Percentiles rank a stretch among this genome's conserved stretches.
Evolutionary conservation across 37 sponge, comb jelly and placozoan species (phyloP).

Genomic region (Spongilla lacustris): DNA sequence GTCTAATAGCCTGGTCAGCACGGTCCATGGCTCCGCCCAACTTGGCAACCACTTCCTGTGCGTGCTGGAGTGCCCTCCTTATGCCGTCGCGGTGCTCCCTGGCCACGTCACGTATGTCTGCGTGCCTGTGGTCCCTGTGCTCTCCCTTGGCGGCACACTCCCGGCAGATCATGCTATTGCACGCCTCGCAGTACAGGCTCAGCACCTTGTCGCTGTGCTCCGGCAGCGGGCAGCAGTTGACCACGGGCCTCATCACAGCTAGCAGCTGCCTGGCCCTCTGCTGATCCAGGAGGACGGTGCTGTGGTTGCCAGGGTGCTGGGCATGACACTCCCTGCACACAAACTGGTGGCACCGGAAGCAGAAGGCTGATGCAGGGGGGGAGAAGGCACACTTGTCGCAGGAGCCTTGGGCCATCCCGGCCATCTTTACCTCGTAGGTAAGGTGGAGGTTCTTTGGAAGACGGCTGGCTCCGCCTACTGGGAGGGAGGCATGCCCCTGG

Average conservation of each 20-base stretch:
- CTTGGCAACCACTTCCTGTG: not conserved
- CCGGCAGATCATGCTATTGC: slow-evolving; percentile 17
- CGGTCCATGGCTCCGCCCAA: not conserved
- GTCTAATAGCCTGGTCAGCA: not conserved
- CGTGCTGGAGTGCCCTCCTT: no score
- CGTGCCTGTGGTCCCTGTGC: slow-evolving; percentile 7
- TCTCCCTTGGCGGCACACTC: not conserved
- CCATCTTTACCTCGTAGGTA: not conserved
- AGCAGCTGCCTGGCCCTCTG: not conserved
- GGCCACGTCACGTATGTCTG: not conserved
- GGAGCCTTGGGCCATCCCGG: not conserved
- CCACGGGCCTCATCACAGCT: not conserved
- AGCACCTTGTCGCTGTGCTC: not conserved
- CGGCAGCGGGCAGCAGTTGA: not conserved
- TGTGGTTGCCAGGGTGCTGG: not conserved
- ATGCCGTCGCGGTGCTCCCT: not conserved
- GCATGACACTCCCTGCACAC: not conserved
- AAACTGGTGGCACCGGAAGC: not conserved
- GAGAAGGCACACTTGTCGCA: slow-evolving; percentile 3
- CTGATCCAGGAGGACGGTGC: not conserved
- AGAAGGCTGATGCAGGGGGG: slow-evolving; percentile 2
- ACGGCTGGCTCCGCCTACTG: not conserved
- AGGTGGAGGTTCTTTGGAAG: not conserved
- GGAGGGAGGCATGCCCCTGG: not conserved
- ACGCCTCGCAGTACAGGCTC: not conserved